phyloP scores from a whole-genome alignment of 1,140 invertebrate species.

The Dendrolimus kikuchii region DNA sequence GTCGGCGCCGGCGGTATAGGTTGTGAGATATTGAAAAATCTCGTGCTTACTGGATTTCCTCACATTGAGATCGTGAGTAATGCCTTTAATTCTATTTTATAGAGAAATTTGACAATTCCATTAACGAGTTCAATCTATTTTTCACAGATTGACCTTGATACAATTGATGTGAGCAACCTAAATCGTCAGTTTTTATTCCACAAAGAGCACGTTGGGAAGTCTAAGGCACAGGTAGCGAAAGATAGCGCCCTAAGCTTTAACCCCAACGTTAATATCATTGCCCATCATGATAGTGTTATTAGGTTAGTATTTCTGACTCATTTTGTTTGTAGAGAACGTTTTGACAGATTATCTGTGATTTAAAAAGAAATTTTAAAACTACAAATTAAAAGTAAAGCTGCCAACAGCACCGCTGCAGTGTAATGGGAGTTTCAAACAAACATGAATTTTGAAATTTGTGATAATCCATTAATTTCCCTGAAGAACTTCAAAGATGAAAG shows the following conservation, averaged over 20 bases:
- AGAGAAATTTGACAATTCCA: slow-evolving; percentile 2
- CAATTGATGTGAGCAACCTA: slow-evolving; percentile 99
- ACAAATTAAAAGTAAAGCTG: no score
- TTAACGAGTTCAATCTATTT: slow-evolving; percentile 21
- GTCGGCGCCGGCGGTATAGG: slow-evolving; percentile 99
- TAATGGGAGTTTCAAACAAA: no score
- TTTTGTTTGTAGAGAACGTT: no score
- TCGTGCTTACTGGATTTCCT: slow-evolving; percentile 94
- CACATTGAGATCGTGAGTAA: slow-evolving; percentile 94
- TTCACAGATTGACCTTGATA: slow-evolving; percentile 98
- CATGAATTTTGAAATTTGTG: no score
- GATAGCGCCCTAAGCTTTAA: slow-evolving; percentile 93
- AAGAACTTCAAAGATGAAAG: no score
- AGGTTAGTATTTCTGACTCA: slow-evolving; percentile 71
- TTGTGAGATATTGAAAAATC: slow-evolving; percentile 98
- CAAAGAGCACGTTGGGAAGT: slow-evolving; percentile 97
- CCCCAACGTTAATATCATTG: slow-evolving; percentile 88
- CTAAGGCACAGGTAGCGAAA: slow-evolving; percentile 91
- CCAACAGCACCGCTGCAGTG: no score
- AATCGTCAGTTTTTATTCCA: slow-evolving; percentile 99
- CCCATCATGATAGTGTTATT: slow-evolving; percentile 95
- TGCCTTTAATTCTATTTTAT: slow-evolving; percentile 6
- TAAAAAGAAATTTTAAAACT: no score
- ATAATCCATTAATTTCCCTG: no score
- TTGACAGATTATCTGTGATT: no score